Conservation (phyloP, 1,140 invertebrate species). For the Ceratosolen fusciceps region DNA sequence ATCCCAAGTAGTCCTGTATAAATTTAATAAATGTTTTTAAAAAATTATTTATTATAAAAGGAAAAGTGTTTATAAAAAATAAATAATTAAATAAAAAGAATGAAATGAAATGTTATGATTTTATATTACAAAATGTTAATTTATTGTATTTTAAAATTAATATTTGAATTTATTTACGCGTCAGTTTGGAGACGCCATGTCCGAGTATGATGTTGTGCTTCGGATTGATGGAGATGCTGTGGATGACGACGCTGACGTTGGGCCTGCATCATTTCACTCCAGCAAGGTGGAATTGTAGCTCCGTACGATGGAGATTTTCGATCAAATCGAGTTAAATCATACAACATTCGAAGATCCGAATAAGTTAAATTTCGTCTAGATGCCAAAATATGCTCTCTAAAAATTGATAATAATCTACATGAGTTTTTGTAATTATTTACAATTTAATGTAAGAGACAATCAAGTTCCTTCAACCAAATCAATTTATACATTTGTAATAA, state of each 20-base stretch:
- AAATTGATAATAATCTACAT: constrained; percentile 35
- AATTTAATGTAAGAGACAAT: too few relatives aligned
- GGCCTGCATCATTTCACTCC: constrained; percentile 92
- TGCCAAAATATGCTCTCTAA: constrained; percentile 71
- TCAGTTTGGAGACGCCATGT: constrained; percentile 91
- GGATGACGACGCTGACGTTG: constrained; percentile 88
- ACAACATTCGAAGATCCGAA: constrained; percentile 73
- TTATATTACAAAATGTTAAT: neutral
- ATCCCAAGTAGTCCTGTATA: constrained; percentile 83
- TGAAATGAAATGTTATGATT: constrained; percentile 33
- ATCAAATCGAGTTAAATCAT: constrained; percentile 79
- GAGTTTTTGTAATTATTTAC: too few relatives aligned
- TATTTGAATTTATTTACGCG: constrained; percentile 69
- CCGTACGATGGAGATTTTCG: constrained; percentile 78
- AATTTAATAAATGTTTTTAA: too few relatives aligned
- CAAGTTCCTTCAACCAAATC: too few relatives aligned
- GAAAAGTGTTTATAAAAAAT: neutral
- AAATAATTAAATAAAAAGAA: constrained; percentile 27
- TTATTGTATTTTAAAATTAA: constrained; percentile 1
- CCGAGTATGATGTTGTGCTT: constrained; percentile 84
- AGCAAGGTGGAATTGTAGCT: constrained; percentile 91
- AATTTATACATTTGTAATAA: neutral
- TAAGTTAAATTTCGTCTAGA: constrained; percentile 73
- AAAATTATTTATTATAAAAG: neutral
- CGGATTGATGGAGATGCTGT: constrained; percentile 81